These are phyloP conservation scores for Labroides dimidiatus DNA, from an alignment of 2,797 vertebrate species.

Conservation along the genomic window DNA sequence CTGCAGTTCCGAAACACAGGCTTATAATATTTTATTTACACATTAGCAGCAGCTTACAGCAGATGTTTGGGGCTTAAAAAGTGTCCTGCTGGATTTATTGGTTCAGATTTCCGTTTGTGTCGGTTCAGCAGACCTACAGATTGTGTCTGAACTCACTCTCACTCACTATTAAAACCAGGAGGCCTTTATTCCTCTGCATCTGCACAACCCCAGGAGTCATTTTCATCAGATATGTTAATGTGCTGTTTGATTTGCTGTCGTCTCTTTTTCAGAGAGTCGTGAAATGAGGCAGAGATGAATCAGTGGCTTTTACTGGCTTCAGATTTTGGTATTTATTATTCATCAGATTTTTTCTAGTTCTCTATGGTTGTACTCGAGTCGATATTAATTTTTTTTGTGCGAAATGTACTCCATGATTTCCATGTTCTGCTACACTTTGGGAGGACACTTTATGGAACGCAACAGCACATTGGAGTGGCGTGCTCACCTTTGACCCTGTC, in stretches of 20 bases:
- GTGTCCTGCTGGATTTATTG: not conserved
- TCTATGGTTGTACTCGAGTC: not conserved
- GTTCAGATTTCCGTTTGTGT: not conserved
- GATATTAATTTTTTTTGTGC: too few relatives aligned
- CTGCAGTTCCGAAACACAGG: not conserved
- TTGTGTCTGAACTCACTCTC: rapidly evolving
- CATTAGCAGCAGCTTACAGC: not conserved
- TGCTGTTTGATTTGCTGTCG: conserved; percentile 29
- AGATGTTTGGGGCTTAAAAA: not conserved
- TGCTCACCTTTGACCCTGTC: conserved; percentile 96
- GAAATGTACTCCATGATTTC: too few relatives aligned
- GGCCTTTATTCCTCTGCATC: not conserved
- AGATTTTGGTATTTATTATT: conserved; percentile 14
- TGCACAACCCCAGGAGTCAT: conserved; percentile 9
- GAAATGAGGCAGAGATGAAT: conserved; percentile 21
- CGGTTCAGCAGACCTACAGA: not conserved
- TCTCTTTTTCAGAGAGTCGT: conserved; percentile 24
- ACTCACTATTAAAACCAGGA: not conserved
- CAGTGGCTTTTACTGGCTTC: not conserved
- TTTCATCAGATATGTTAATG: conserved; percentile 43
- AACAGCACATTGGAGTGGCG: too few relatives aligned
- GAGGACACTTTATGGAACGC: too few relatives aligned
- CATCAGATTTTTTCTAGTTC: not conserved
- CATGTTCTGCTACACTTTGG: too few relatives aligned
- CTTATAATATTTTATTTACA: not conserved